Percentiles rank a stretch among this genome's conserved stretches.
phyloP scores from a whole-genome alignment of 2,888 invertebrate genomes.

The Andricus quercusramuli region DNA sequence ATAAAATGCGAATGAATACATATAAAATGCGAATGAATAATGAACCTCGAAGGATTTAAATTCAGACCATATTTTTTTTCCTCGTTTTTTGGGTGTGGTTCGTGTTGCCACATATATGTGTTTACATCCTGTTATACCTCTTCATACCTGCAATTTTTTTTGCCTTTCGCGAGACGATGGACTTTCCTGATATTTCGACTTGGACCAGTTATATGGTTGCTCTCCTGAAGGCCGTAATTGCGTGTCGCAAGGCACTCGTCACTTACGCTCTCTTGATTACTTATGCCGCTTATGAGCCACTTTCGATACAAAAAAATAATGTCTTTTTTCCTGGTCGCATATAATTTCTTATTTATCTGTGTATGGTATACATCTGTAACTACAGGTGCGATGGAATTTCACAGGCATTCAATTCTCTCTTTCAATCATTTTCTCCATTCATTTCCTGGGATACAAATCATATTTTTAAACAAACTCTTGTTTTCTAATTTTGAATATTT shows the following conservation, averaged over 20 bases:
- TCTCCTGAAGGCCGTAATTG: slow-evolving; percentile 43
- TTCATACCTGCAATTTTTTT: slow-evolving; percentile 17
- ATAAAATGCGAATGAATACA: neutral
- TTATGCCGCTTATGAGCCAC: neutral
- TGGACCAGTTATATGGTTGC: slow-evolving; percentile 39
- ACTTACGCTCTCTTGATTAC: slow-evolving; percentile 15
- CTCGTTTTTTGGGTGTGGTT: slow-evolving; percentile 6
- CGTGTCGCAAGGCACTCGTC: slow-evolving; percentile 29
- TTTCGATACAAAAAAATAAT: neutral
- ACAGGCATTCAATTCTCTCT: neutral
- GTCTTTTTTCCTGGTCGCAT: slow-evolving; percentile 5
- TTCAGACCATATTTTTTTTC: neutral
- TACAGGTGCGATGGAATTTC: neutral
- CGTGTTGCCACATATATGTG: neutral
- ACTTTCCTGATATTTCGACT: slow-evolving; percentile 44
- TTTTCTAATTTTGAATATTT: too few species aligned
- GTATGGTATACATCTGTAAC: too few species aligned
- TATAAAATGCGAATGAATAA: neutral
- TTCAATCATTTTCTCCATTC: neutral
- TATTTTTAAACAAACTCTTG: too few species aligned
- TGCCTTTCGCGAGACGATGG: slow-evolving; percentile 4
- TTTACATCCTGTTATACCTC: slow-evolving; percentile 6
- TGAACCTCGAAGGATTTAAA: neutral
- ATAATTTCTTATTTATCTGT: slow-evolving; percentile 35
- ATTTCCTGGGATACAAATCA: too few species aligned